Base-by-base conservation (phyloP, 2,113 vertebrate species). In the Callopanchax toddi region DNA sequence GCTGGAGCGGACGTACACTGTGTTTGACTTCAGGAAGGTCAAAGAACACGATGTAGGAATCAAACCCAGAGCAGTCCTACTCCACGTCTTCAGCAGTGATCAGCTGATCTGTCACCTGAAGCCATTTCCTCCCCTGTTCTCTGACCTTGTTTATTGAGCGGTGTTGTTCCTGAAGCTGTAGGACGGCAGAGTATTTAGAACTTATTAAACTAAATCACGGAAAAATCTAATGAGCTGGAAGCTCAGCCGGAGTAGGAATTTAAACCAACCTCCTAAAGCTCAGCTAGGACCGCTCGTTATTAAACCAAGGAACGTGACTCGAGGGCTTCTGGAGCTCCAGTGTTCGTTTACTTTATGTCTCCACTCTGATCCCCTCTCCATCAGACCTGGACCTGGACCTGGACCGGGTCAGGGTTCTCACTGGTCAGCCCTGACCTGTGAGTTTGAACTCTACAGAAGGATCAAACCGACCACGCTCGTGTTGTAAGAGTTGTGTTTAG, bases 121-220 rank as follows among this genome's bases (percentile, higher is more conserved):
- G 36, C 60, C 54, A 26, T 67, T 69, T 59, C 42, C 26, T 46
- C 26, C 25, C 60, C 71, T 36, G 48, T 57, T 74, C 73, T 50
- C 64, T 86, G 53, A 48, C 65, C 67, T 8, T 78, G 74, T 85
- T 79, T 79, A 74, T 57, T 63, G 74, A 79, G 73, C 71, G 49
- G 73, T 44, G 76, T 44, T 79, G 78, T 82, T 87, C 74, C 69
- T 46, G 60, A 64, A 70, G 74, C 76, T 67, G 81, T 67, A 51
- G 71, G 73, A 77, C 69, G 22, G 59, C 63, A 48, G 67, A 77
- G 74, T 69, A 84, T 86, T 88, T 84, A 86, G 81, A 87, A 74
- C 80, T 88, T 87, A 89, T 89, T 87, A 89, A 87, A 90, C 67
- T 67, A 79, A 88, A 88, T 90, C 83, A 78, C 20, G 60, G 72